These are phyloP conservation scores for Labeo calbasu DNA, from an alignment of 2,797 vertebrate genomes.

Conservation along the genomic window DNA sequence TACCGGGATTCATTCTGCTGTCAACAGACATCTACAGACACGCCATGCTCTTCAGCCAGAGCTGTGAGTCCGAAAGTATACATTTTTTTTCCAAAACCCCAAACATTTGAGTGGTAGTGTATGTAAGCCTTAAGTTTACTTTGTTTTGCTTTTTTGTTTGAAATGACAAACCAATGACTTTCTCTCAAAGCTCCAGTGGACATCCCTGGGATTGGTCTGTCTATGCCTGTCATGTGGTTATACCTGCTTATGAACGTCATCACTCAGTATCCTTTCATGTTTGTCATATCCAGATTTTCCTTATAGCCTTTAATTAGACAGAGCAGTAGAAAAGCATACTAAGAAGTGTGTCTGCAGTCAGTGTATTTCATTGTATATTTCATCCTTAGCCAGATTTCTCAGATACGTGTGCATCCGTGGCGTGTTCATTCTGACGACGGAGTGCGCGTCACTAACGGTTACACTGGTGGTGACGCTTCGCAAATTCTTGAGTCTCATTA, in stretches of 20 bases:
- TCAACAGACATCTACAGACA: slow-evolving; percentile 91
- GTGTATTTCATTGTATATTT: not conserved
- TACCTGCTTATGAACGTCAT: slow-evolving; percentile 92
- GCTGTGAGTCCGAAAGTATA: slow-evolving; percentile 78
- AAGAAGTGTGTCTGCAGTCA: not conserved
- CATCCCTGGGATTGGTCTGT: slow-evolving; percentile 79
- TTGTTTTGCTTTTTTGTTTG: not conserved
- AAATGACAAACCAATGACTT: slow-evolving; percentile 8
- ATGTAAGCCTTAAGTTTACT: not conserved
- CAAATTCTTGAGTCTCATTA: slow-evolving; percentile 97
- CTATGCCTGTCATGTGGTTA: slow-evolving; percentile 92
- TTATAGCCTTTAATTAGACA: not conserved
- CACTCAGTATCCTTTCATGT: slow-evolving; percentile 94
- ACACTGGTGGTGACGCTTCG: slow-evolving; percentile 94
- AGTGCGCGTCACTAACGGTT: slow-evolving; percentile 94
- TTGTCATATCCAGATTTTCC: not conserved
- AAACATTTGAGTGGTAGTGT: not conserved
- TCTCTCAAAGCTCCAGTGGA: slow-evolving; percentile 80
- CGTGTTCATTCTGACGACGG: slow-evolving; percentile 94
- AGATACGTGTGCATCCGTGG: slow-evolving; percentile 96
- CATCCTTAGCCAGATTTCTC: slow-evolving; percentile 48
- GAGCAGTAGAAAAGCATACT: not conserved
- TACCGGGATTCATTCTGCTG: slow-evolving; percentile 93
- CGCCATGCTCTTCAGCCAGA: slow-evolving; percentile 86
- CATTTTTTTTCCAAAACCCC: not conserved